Evolutionary conservation across 2,113 vertebrate genomes (phyloP).

Genomic region (Xiphophorus couchianus): DNA sequence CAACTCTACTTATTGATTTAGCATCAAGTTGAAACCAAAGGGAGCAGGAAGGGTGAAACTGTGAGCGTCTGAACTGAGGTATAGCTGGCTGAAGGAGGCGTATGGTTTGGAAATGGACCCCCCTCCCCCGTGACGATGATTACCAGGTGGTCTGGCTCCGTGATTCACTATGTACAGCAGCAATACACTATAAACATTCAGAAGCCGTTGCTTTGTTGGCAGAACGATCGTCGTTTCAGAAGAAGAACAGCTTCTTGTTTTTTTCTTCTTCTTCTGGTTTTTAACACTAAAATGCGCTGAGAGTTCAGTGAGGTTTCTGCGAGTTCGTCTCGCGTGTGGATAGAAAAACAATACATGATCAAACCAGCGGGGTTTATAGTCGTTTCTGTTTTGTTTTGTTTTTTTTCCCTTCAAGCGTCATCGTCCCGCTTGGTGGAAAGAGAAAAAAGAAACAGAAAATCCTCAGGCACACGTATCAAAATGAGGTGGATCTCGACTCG

Average conservation of each 20-base stretch:
- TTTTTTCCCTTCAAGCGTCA: background rate
- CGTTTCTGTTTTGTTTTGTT: background rate
- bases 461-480: slow-evolving; percentile 67
- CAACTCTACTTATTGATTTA: slow-evolving; percentile 33
- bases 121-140: slow-evolving; percentile 78
- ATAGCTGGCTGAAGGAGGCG: slow-evolving; percentile 99
- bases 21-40: slow-evolving; percentile 68
- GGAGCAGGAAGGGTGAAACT: slow-evolving; percentile 67
- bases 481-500: slow-evolving; percentile 55
- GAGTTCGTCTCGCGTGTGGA: slow-evolving; percentile 35
- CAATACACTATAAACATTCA: slow-evolving; percentile 99
- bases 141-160: slow-evolving; percentile 81
- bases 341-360: slow-evolving; percentile 70
- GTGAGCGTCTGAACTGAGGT: slow-evolving; percentile 89
- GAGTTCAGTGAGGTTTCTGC: slow-evolving; percentile 62
- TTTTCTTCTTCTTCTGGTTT: slow-evolving; percentile 71
- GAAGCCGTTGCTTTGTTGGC: slow-evolving; percentile 98
- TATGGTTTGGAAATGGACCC: slow-evolving; percentile 89
- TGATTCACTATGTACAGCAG: slow-evolving; percentile 90
- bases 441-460: slow-evolving; percentile 22
- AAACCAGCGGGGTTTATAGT: slow-evolving; percentile 27
- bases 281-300: slow-evolving; percentile 88
- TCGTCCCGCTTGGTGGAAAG: slow-evolving; percentile 27
- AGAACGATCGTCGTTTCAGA: slow-evolving; percentile 87
- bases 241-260: slow-evolving; percentile 80